Conservation (phyloP, 2,888 invertebrate genomes). For the Resseliella maxima region DNA sequence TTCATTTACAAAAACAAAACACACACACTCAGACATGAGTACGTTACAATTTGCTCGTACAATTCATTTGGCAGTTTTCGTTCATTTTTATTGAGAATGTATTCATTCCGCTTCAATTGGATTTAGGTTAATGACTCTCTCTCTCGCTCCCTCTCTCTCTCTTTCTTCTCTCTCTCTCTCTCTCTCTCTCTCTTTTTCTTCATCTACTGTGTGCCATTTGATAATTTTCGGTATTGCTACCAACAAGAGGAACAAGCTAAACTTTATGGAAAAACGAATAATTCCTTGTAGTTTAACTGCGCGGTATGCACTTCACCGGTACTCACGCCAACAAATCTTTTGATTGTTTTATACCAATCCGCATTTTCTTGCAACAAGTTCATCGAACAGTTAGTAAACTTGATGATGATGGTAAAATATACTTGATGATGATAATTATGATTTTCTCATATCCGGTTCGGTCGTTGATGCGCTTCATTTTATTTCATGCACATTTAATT, state of each 20-base stretch:
- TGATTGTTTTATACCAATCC: neutral
- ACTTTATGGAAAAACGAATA: neutral
- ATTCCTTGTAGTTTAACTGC: neutral
- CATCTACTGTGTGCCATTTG: slow-evolving; percentile 17
- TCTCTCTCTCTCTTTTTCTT: too few relatives aligned
- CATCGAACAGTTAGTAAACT: neutral
- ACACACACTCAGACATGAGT: too few relatives aligned
- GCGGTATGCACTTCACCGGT: slow-evolving; percentile 19
- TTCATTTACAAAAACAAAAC: neutral
- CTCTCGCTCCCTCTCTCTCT: too few relatives aligned
- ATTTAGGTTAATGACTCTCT: slow-evolving; percentile 51
- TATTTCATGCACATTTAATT: neutral
- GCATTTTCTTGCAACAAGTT: slow-evolving; percentile 4
- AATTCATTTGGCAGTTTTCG: neutral
- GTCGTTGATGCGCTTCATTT: neutral
- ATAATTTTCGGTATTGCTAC: slow-evolving; percentile 44
- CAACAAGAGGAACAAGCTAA: neutral
- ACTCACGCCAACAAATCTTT: neutral
- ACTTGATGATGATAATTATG: neutral
- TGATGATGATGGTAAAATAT: neutral
- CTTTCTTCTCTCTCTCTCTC: neutral
- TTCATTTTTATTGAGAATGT: neutral
- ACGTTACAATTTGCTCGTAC: too few relatives aligned
- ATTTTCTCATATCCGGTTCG: slow-evolving; percentile 54
- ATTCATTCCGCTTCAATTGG: slow-evolving; percentile 53